These are phyloP conservation scores for Loxodonta africana DNA, from an alignment of 2,113 vertebrate genomes.

Conservation along the genomic window DNA sequence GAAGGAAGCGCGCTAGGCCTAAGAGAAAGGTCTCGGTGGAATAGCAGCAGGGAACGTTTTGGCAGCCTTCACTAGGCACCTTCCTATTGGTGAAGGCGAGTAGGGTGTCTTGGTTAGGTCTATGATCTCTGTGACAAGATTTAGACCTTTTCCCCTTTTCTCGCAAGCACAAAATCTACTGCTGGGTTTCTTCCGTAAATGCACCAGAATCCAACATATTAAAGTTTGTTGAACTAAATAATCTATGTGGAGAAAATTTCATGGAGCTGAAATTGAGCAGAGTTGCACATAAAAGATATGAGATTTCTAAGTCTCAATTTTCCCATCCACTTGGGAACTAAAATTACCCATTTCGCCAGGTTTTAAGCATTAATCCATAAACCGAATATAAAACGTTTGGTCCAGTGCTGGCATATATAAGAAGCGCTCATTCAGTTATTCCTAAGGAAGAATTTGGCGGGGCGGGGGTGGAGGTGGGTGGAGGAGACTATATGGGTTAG, in stretches of 20 bases:
- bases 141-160: not conserved
- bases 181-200: not conserved
- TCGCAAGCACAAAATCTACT: not conserved
- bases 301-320: not conserved
- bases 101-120: not conserved
- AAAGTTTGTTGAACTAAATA: not conserved
- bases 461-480: too few relatives aligned
- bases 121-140: not conserved
- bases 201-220: not conserved
- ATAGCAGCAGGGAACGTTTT: not conserved
- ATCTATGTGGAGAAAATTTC: not conserved
- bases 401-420: not conserved
- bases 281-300: not conserved
- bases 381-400: not conserved
- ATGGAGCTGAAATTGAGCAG: not conserved
- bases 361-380: not conserved
- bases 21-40: not conserved
- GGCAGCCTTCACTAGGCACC: not conserved
- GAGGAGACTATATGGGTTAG: not conserved
- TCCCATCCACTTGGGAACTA: not conserved
- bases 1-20: not conserved
- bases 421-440: not conserved
- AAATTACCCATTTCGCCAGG: not conserved
- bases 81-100: not conserved
- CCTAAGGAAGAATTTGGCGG: not conserved